phyloP scores from a whole-genome alignment of 2,888 invertebrate genomes.

The Limenitis camilla region DNA sequence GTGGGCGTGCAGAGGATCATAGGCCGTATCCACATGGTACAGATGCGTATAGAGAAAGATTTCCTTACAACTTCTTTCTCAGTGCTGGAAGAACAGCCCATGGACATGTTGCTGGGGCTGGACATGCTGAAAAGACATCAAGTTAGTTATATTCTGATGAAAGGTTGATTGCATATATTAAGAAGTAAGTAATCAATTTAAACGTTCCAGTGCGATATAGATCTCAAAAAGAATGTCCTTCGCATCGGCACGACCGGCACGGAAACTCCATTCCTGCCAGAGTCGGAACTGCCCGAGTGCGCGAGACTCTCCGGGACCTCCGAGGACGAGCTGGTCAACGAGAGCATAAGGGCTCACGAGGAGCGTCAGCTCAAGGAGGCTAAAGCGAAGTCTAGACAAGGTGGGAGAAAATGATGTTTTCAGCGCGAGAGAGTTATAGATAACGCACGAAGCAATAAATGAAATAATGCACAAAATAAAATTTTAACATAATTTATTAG shows the following conservation, averaged over 20 bases:
- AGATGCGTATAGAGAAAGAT: conserved; percentile 95
- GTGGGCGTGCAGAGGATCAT: conserved; percentile 97
- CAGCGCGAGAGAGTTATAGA: background rate
- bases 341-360: conserved; percentile 73
- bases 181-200: background rate
- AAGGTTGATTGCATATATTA: background rate
- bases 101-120: conserved; percentile 98
- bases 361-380: conserved; percentile 82
- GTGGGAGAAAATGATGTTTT: conserved; percentile 54
- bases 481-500: background rate
- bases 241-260: conserved; percentile 96
- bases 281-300: conserved; percentile 79
- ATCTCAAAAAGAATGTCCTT: conserved; percentile 89
- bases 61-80: conserved; percentile 97
- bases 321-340: conserved; percentile 76
- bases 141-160: conserved; percentile 53
- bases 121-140: conserved; percentile 98
- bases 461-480: background rate
- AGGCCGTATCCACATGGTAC: conserved; percentile 97
- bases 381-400: conserved; percentile 80
- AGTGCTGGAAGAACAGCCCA: conserved; percentile 95
- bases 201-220: conserved; percentile 86
- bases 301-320: conserved; percentile 83
- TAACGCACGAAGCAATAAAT: background rate
- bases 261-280: conserved; percentile 90